phyloP scores from a whole-genome alignment of 2,797 vertebrate genomes.

The Premnoplex brunnescens region DNA sequence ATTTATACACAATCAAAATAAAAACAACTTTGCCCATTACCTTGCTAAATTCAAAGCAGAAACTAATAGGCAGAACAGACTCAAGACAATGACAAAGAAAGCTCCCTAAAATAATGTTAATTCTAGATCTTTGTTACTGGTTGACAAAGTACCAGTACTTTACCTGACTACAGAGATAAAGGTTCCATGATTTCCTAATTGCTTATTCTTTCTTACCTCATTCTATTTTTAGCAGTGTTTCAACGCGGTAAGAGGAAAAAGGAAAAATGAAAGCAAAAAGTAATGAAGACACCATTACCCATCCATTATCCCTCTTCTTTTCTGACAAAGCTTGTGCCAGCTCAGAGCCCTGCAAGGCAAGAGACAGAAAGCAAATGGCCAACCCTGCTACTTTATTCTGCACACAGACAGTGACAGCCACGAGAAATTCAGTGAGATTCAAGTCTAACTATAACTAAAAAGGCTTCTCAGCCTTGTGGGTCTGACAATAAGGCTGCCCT shows the following conservation, averaged over 20 bases:
- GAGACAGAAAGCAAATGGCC: not conserved
- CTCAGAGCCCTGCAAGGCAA: slow-evolving; percentile 79
- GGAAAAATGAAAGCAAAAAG: not conserved
- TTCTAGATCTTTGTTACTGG: not conserved
- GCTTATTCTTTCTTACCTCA: not conserved
- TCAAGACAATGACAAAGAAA: not conserved
- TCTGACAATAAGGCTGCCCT: not conserved
- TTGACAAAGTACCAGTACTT: not conserved
- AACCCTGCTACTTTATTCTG: not conserved
- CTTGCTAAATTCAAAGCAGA: not conserved
- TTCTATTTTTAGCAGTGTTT: not conserved
- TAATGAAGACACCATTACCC: slow-evolving; percentile 78
- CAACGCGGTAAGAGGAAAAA: not conserved
- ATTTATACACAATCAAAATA: not conserved
- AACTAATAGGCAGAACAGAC: not conserved
- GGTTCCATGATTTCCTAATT: not conserved
- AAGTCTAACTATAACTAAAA: not conserved
- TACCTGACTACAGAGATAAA: not conserved
- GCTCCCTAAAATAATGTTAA: not conserved
- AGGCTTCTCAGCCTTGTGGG: not conserved
- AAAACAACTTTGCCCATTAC: not conserved
- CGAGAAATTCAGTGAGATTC: not conserved
- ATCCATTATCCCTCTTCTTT: slow-evolving; percentile 80
- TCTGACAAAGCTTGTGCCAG: slow-evolving; percentile 84
- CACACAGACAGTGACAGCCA: not conserved